phyloP scores from a whole-genome alignment of 2,797 vertebrate genomes.

The Rhabdophis nuchalis region DNA sequence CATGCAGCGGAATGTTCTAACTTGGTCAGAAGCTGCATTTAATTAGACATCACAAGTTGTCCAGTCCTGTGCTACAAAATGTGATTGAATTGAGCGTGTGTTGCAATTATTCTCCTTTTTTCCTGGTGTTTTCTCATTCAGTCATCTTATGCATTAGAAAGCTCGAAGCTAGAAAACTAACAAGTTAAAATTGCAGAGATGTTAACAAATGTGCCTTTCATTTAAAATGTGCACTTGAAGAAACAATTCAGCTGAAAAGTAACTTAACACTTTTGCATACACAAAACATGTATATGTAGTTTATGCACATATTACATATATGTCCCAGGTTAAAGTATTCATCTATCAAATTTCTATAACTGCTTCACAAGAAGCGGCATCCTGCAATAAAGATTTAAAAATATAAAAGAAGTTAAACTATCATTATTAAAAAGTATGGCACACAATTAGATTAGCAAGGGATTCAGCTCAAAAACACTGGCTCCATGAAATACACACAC shows the following conservation, averaged over 20 bases:
- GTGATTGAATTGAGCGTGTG: not conserved
- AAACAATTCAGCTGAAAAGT: not conserved
- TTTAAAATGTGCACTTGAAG: not conserved
- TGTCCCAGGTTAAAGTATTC: not conserved
- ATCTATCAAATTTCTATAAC: not conserved
- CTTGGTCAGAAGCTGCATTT: not conserved
- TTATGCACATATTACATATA: not conserved
- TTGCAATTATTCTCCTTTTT: not conserved
- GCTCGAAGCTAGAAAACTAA: not conserved
- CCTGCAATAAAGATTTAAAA: not conserved
- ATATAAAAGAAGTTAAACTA: not conserved
- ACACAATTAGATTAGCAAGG: not conserved
- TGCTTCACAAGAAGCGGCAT: not conserved
- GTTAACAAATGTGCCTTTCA: not conserved
- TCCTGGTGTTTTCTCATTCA: not conserved
- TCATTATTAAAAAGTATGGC: not conserved
- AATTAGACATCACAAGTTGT: not conserved
- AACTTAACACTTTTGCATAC: not conserved
- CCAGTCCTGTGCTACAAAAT: not conserved
- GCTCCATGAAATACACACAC: not conserved
- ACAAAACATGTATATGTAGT: not conserved
- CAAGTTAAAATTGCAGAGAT: not conserved
- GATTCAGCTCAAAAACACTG: not conserved
- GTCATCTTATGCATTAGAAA: not conserved
- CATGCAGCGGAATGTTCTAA: not conserved